Conservation (phyloP, 2,797 vertebrate genomes). For the Bufotes viridis region DNA sequence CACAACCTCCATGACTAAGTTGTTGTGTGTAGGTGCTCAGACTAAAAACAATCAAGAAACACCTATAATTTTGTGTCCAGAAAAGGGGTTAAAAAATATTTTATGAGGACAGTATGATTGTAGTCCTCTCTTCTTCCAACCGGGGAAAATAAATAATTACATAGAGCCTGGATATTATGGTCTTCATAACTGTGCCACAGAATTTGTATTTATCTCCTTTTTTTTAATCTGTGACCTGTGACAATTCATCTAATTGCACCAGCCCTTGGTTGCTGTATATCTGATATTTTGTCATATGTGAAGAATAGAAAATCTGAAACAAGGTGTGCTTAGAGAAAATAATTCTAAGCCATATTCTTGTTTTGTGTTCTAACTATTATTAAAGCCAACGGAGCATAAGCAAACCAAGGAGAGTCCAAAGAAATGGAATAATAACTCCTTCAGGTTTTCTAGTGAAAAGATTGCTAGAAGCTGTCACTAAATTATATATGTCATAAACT, state of each 20-base stretch:
- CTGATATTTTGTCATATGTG: not conserved
- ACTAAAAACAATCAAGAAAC: not conserved
- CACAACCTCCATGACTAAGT: not conserved
- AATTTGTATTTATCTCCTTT: not conserved
- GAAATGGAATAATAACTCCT: constrained; percentile 63
- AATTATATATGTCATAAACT: constrained; percentile 64
- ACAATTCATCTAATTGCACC: not conserved
- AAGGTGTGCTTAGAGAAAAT: constrained; percentile 35
- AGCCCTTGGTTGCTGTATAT: not conserved
- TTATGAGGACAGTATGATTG: not conserved
- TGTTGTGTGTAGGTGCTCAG: not conserved
- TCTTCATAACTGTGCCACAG: not conserved
- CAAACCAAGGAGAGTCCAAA: constrained; percentile 59
- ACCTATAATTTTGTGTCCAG: not conserved
- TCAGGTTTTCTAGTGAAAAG: constrained; percentile 59
- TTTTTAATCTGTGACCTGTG: not conserved
- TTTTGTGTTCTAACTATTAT: constrained; percentile 58
- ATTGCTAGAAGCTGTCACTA: constrained; percentile 56
- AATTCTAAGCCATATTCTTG: constrained; percentile 60
- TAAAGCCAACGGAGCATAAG: constrained; percentile 58
- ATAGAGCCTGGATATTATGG: not conserved
- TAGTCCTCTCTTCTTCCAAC: not conserved
- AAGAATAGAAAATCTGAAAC: constrained; percentile 1
- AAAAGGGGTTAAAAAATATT: not conserved
- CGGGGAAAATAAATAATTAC: not conserved